Percentiles rank a stretch among this genome's conserved stretches.
Evolutionary conservation across 1,140 invertebrate species (phyloP).

Genomic region (Antheraea pernyi): DNA sequence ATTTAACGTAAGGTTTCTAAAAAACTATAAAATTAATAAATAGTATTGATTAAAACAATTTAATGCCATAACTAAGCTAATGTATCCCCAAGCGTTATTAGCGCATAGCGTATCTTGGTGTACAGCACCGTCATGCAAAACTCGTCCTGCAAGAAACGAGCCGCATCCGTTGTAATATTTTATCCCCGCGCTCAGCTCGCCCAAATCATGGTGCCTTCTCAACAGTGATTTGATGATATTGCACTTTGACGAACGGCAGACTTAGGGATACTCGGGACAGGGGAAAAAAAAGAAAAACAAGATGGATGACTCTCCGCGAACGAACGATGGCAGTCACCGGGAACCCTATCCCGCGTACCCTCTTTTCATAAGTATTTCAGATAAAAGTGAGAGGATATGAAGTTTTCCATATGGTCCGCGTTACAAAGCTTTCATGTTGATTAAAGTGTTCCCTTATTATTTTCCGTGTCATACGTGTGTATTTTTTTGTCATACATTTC

Average conservation of each 20-base stretch:
- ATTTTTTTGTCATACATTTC: background rate
- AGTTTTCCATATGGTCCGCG: constrained; percentile 15
- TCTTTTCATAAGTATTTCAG: constrained; percentile 11
- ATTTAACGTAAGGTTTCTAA: too few relatives aligned
- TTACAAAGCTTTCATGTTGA: constrained; percentile 43
- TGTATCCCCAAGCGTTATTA: background rate
- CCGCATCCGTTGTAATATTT: constrained; percentile 72
- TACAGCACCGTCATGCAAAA: background rate
- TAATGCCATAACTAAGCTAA: background rate
- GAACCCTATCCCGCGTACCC: constrained; percentile 4
- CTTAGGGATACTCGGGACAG: constrained; percentile 37
- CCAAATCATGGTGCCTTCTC: constrained; percentile 74
- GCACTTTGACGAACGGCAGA: constrained; percentile 69
- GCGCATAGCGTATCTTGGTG: background rate
- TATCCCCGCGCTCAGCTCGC: constrained; percentile 48
- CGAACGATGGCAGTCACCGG: constrained; percentile 16
- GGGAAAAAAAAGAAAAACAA: constrained; percentile 61
- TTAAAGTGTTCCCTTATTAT: constrained; percentile 33
- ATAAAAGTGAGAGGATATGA: constrained; percentile 5
- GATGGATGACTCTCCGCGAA: constrained; percentile 51
- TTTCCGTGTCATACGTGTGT: constrained; percentile 13
- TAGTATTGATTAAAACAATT: too few relatives aligned
- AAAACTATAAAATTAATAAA: too few relatives aligned
- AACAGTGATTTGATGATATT: constrained; percentile 78
- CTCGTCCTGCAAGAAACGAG: constrained; percentile 46